phyloP scores from a whole-genome alignment of 1,140 invertebrate species.

The Drosophila ficusphila region DNA sequence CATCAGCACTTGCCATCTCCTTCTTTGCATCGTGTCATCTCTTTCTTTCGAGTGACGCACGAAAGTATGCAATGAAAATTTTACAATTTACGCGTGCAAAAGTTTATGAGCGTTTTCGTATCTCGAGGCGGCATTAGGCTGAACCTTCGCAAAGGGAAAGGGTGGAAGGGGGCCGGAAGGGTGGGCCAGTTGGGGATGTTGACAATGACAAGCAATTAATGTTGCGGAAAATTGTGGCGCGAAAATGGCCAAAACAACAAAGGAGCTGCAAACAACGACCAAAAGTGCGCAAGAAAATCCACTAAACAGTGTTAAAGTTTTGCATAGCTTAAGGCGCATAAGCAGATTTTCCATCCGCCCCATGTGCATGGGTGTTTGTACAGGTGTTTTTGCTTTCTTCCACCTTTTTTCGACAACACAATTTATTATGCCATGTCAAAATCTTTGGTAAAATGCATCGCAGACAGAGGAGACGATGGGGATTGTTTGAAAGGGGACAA shows the following conservation, averaged over 20 bases:
- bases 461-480: slow-evolving; percentile 12
- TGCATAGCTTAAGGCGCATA: slow-evolving; percentile 45
- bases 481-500: slow-evolving; percentile 10
- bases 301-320: slow-evolving; percentile 61
- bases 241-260: slow-evolving; percentile 51
- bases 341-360: slow-evolving; percentile 24
- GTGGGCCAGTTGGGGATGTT: slow-evolving; percentile 24
- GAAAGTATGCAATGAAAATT: slow-evolving; percentile 75
- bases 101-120: slow-evolving; percentile 63
- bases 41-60: slow-evolving; percentile 46
- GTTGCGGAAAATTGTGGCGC: slow-evolving; percentile 68
- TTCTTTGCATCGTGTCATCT: background rate
- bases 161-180: background rate
- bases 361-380: slow-evolving; percentile 46
- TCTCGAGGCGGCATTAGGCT: slow-evolving; percentile 64
- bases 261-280: background rate
- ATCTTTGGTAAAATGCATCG: slow-evolving; percentile 68
- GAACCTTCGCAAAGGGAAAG: background rate
- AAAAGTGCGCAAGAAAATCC: slow-evolving; percentile 26
- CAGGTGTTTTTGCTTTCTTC: slow-evolving; percentile 53
- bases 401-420: slow-evolving; percentile 40
- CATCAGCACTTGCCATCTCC: slow-evolving; percentile 1
- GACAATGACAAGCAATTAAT: slow-evolving; percentile 75
- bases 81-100: slow-evolving; percentile 76
- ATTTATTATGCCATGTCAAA: slow-evolving; percentile 74